Evolutionary conservation across 2,797 vertebrate species (phyloP).

Genomic region (Artibeus lituratus): DNA sequence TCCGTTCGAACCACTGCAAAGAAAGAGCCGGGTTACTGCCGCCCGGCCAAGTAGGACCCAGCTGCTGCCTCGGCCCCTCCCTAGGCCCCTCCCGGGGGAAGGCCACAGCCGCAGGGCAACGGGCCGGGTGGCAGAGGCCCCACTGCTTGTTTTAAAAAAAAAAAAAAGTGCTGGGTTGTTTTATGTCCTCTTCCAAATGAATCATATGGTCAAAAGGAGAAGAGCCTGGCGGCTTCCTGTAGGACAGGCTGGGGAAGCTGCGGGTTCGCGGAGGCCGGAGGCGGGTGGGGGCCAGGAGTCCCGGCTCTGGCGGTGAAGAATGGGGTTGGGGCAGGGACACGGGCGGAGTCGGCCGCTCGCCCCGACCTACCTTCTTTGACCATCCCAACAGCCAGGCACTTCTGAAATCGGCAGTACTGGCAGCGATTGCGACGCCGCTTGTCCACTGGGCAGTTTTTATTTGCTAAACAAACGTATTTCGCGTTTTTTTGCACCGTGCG

Average conservation of each 20-base stretch:
- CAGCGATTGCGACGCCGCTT: conserved; percentile 97
- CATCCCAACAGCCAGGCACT: conserved; percentile 99
- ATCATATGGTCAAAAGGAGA: neutral
- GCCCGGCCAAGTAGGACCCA: neutral
- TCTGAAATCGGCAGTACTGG: conserved; percentile 99
- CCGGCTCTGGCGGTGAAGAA: neutral
- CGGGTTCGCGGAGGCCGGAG: neutral
- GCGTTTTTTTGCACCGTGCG: conserved; percentile 99
- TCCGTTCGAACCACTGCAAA: conserved; percentile 95
- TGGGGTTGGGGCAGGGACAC: neutral
- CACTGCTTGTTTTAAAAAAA: conserved; percentile 4
- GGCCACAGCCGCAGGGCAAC: neutral
- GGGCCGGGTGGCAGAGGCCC: neutral
- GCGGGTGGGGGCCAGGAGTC: neutral
- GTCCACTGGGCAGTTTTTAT: conserved; percentile 99
- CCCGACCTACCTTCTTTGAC: conserved; percentile 94
- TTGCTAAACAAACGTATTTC: conserved; percentile 98
- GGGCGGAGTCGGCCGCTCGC: neutral
- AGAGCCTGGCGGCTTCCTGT: neutral
- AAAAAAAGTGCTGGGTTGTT: conserved; percentile 16
- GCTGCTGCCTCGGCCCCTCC: neutral
- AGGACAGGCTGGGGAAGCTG: neutral
- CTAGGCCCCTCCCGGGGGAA: neutral
- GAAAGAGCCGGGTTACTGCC: conserved; percentile 29
- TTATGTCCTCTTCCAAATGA: conserved; percentile 15